phyloP scores from a whole-genome alignment of 2,888 invertebrate genomes.

The Lysandra coridon region DNA sequence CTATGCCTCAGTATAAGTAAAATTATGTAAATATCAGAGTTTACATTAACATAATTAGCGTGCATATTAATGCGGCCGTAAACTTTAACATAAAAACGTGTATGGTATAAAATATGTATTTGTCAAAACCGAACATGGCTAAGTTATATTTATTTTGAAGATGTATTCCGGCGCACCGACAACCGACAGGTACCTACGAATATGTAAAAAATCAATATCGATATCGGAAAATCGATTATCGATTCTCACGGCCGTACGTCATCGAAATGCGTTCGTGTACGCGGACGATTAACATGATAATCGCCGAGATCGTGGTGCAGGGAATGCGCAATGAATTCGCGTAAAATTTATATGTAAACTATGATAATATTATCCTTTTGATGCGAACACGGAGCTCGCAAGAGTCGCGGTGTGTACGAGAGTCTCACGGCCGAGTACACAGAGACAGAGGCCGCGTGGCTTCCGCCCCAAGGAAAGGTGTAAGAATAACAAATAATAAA shows the following conservation, averaged over 20 bases:
- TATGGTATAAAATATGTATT: slow-evolving; percentile 11
- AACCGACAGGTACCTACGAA: neutral
- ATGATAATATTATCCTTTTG: slow-evolving; percentile 76
- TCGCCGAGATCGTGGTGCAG: slow-evolving; percentile 67
- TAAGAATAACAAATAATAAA: slow-evolving; percentile 82
- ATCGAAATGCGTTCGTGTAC: slow-evolving; percentile 69
- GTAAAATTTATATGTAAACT: slow-evolving; percentile 81
- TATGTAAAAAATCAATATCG: slow-evolving; percentile 42
- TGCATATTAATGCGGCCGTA: slow-evolving; percentile 20
- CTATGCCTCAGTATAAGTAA: slow-evolving; percentile 10
- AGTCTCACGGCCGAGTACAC: slow-evolving; percentile 77
- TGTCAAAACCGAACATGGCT: slow-evolving; percentile 8
- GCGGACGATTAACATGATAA: slow-evolving; percentile 76
- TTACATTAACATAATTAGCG: slow-evolving; percentile 16
- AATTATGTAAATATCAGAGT: slow-evolving; percentile 29
- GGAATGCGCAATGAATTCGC: slow-evolving; percentile 77
- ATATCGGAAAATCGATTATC: slow-evolving; percentile 73
- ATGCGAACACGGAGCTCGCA: slow-evolving; percentile 54
- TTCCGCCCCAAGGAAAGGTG: slow-evolving; percentile 76
- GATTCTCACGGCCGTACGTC: slow-evolving; percentile 78
- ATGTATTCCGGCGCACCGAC: neutral
- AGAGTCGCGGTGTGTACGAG: slow-evolving; percentile 57
- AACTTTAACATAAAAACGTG: slow-evolving; percentile 25
- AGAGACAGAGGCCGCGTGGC: slow-evolving; percentile 78
- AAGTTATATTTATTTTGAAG: neutral